Evolutionary conservation across 2,113 vertebrate species (phyloP).

Genomic region (Perca schrenkii): DNA sequence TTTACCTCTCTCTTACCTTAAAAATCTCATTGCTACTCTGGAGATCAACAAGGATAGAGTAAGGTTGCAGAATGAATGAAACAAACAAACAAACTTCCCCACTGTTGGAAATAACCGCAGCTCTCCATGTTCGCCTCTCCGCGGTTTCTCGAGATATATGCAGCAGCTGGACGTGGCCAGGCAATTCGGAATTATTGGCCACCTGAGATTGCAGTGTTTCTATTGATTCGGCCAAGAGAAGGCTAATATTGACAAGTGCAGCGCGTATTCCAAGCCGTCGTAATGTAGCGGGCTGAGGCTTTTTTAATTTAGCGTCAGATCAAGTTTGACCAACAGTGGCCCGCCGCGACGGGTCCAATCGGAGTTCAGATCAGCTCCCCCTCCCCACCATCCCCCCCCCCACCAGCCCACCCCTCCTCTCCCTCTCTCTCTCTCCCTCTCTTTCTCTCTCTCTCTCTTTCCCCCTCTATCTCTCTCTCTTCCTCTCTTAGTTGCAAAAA

Average conservation of each 20-base stretch:
- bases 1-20: not conserved
- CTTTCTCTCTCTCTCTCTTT: slow-evolving; percentile 9
- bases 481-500: slow-evolving; percentile 74
- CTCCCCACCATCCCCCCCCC: slow-evolving; percentile 59
- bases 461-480: slow-evolving; percentile 23
- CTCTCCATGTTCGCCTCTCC: not conserved
- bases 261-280: slow-evolving; percentile 75
- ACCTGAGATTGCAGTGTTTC: slow-evolving; percentile 81
- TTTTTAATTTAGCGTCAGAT: slow-evolving; percentile 85
- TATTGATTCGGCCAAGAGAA: slow-evolving; percentile 73
- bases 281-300: slow-evolving; percentile 66
- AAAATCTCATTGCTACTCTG: too few species aligned
- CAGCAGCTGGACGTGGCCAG: slow-evolving; percentile 69
- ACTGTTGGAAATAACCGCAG: not conserved
- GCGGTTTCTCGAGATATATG: not conserved
- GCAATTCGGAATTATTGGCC: slow-evolving; percentile 75
- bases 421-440: not conserved
- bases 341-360: slow-evolving; percentile 88
- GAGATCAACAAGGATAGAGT: not conserved
- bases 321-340: slow-evolving; percentile 94
- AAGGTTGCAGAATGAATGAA: not conserved
- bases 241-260: slow-evolving; percentile 78
- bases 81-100: slow-evolving; percentile 7
- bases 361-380: slow-evolving; percentile 83
- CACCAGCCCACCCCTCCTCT: slow-evolving; percentile 5